These are phyloP conservation scores for Corvus hawaiiensis DNA, from an alignment of 2,113 vertebrate genomes.

Conservation along the genomic window DNA sequence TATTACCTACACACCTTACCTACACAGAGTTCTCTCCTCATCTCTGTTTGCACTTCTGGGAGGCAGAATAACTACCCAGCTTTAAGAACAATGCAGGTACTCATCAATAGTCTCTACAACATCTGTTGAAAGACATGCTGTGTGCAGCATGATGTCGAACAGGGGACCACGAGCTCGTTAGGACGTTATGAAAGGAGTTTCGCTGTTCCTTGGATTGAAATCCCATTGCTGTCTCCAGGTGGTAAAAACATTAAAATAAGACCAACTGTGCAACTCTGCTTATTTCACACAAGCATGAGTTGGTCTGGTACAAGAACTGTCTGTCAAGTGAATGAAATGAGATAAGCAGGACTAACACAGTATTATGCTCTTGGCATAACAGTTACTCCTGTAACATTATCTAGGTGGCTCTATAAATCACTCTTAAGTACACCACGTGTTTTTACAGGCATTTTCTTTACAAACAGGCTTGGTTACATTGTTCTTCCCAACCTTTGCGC, in stretches of 20 bases:
- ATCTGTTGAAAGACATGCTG: not conserved
- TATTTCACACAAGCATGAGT: not conserved
- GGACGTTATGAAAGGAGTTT: not conserved
- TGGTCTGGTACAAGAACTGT: slow-evolving; percentile 14
- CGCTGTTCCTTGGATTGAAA: not conserved
- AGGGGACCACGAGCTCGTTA: not conserved
- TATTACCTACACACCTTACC: not conserved
- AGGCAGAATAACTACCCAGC: not conserved
- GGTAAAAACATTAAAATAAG: slow-evolving; percentile 17
- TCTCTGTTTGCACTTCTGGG: not conserved
- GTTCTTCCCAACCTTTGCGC: not conserved
- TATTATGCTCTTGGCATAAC: slow-evolving; percentile 20
- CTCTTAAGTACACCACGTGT: slow-evolving; percentile 21
- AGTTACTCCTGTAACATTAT: slow-evolving; percentile 15
- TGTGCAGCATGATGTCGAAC: not conserved
- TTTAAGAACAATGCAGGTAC: not conserved
- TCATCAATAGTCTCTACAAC: not conserved
- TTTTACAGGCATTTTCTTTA: not conserved
- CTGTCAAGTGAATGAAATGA: slow-evolving; percentile 18
- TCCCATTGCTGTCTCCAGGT: slow-evolving; percentile 19
- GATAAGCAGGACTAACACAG: slow-evolving; percentile 31
- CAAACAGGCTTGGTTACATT: not conserved
- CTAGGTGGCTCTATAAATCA: slow-evolving; percentile 21
- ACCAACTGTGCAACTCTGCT: not conserved
- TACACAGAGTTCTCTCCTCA: not conserved